phyloP scores from a whole-genome alignment of 2,113 vertebrate species.

The Gobius niger region DNA sequence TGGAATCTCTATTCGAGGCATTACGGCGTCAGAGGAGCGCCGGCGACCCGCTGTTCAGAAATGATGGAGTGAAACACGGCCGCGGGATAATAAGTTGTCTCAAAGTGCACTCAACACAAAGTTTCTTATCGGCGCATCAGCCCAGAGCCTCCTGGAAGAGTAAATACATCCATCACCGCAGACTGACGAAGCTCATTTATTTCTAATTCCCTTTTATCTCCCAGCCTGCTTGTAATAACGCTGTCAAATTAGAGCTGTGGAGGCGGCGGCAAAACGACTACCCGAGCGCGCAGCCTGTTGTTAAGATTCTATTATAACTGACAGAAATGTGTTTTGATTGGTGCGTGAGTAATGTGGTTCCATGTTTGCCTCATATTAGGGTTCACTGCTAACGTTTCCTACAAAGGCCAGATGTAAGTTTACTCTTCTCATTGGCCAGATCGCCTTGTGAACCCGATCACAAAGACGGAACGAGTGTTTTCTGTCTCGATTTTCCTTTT shows the following conservation, averaged over 20 bases:
- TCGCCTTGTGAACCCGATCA: too few species aligned
- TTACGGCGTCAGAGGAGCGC: background rate
- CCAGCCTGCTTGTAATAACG: slow-evolving; percentile 33
- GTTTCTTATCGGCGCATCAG: background rate
- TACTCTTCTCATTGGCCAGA: too few species aligned
- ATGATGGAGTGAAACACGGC: slow-evolving; percentile 11
- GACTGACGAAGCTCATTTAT: slow-evolving; percentile 25
- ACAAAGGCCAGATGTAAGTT: too few species aligned
- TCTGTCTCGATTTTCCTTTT: too few species aligned
- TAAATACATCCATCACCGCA: background rate
- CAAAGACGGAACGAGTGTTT: too few species aligned
- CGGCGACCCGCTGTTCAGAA: slow-evolving; percentile 3
- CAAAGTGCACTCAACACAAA: slow-evolving; percentile 24
- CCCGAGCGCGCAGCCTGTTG: slow-evolving; percentile 18
- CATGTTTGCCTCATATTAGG: background rate
- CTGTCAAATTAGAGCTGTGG: slow-evolving; percentile 30
- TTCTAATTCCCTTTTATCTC: slow-evolving; percentile 33
- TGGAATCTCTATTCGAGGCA: slow-evolving; percentile 24
- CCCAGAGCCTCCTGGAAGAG: background rate
- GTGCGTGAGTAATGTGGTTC: slow-evolving; percentile 3
- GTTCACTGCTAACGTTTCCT: background rate
- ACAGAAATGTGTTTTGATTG: slow-evolving; percentile 40
- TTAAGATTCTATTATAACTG: slow-evolving; percentile 17
- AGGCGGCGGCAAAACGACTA: slow-evolving; percentile 24
- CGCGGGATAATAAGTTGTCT: slow-evolving; percentile 16